Evolutionary conservation across 2,888 invertebrate genomes (phyloP).

Genomic region (Tanypteryx hageni): DNA sequence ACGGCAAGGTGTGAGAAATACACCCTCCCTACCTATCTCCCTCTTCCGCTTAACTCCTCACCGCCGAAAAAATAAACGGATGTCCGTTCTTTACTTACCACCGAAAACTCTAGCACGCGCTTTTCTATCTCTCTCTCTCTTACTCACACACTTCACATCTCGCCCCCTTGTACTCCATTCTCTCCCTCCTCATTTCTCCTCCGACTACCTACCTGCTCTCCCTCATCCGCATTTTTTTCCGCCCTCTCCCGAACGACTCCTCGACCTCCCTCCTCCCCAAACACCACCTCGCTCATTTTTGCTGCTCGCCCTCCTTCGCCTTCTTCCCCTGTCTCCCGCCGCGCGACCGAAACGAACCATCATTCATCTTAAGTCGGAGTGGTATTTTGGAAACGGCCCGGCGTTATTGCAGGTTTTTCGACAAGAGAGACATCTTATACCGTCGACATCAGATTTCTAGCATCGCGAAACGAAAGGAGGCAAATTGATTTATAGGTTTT

Average conservation of each 20-base stretch:
- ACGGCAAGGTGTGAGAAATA: background rate
- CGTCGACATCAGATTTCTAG: background rate
- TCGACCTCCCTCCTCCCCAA: too few relatives aligned
- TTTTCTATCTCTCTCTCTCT: background rate
- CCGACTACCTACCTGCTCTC: background rate
- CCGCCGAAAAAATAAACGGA: background rate
- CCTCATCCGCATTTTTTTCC: background rate
- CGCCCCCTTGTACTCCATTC: background rate
- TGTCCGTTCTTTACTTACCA: background rate
- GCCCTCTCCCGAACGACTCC: background rate
- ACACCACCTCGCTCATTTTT: background rate
- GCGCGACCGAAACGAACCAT: background rate
- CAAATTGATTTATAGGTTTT: background rate
- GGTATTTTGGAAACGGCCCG: slow-evolving; percentile 48
- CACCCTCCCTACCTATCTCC: background rate
- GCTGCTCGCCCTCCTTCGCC: background rate
- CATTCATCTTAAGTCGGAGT: slow-evolving; percentile 21
- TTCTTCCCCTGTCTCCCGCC: background rate
- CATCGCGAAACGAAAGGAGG: background rate
- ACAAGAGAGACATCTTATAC: slow-evolving; percentile 33
- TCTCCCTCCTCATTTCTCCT: background rate
- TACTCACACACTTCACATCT: background rate
- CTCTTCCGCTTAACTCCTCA: background rate
- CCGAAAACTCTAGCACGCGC: background rate
- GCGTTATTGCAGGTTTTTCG: slow-evolving; percentile 9